These are phyloP conservation scores for Urophycis tenuis DNA, from an alignment of 2,797 vertebrate genomes.

Conservation along the genomic window DNA sequence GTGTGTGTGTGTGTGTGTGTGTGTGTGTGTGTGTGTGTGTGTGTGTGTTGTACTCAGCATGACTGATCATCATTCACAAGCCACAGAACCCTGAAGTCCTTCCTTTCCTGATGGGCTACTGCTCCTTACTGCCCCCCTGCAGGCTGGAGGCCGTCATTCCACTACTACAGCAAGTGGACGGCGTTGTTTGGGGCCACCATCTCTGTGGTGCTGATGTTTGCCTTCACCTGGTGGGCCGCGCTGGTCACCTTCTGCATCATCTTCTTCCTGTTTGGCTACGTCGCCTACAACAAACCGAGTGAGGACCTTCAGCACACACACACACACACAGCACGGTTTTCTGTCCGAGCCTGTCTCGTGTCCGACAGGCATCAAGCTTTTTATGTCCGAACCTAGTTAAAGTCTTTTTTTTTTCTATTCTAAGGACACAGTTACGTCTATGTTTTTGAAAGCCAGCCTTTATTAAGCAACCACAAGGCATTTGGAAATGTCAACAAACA, in stretches of 20 bases:
- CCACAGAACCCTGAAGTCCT: not conserved
- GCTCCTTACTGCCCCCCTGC: not conserved
- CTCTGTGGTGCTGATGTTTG: conserved; percentile 71
- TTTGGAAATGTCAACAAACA: no score
- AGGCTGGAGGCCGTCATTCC: conserved; percentile 74
- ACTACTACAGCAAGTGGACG: conserved; percentile 70
- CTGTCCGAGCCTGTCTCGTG: no score
- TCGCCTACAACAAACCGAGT: conserved; percentile 72
- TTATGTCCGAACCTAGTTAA: no score
- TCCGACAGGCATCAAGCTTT: no score
- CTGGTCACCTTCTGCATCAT: conserved; percentile 65
- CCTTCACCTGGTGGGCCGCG: conserved; percentile 73
- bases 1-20: no score
- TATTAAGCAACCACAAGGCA: no score
- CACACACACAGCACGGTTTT: not conserved
- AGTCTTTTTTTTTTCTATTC: no score
- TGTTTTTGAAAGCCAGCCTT: no score
- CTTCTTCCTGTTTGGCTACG: conserved; percentile 68
- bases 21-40: not conserved
- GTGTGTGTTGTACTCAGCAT: no score
- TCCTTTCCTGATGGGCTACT: not conserved
- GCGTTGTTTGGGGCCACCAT: conserved; percentile 67
- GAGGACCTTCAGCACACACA: conserved; percentile 13
- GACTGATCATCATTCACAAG: no score
- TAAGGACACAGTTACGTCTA: no score